Percentiles rank a stretch among this genome's conserved stretches.
Conservation (phyloP, 2,797 vertebrate genomes). For the Coreius guichenoti region DNA sequence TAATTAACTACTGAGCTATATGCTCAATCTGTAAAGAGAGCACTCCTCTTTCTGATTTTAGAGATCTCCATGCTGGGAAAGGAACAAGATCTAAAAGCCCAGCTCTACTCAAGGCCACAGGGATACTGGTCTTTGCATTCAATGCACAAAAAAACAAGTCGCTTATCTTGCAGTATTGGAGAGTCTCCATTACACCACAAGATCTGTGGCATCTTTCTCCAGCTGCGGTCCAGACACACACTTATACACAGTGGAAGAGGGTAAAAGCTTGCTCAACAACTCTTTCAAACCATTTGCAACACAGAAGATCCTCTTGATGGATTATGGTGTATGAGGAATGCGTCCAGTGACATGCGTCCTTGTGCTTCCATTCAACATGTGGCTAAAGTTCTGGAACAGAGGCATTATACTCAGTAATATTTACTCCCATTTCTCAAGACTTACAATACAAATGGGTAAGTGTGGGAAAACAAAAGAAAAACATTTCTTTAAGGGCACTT, state of each 20-base stretch:
- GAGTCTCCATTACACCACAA: conserved; percentile 58
- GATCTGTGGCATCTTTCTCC: conserved; percentile 45
- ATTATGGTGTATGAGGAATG: conserved; percentile 22
- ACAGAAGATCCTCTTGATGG: conserved; percentile 18
- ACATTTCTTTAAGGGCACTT: not conserved
- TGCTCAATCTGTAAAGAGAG: conserved; percentile 2
- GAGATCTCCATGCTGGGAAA: not conserved
- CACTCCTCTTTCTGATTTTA: conserved; percentile 1
- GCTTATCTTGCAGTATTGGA: conserved; percentile 60
- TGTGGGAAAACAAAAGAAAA: conserved; percentile 5
- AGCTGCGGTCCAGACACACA: conserved; percentile 26
- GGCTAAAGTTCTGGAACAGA: not conserved
- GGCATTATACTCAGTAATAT: conserved; percentile 8
- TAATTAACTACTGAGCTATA: conserved; percentile 32
- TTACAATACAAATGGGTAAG: conserved; percentile 12
- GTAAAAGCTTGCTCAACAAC: conserved; percentile 33
- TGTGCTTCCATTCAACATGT: conserved; percentile 13
- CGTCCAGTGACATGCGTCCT: conserved; percentile 5
- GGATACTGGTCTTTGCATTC: conserved; percentile 50
- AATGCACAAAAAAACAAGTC: conserved; percentile 41
- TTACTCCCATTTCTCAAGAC: conserved; percentile 7
- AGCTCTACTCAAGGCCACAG: conserved; percentile 33
- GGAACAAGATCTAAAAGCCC: conserved; percentile 29
- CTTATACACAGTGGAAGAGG: conserved; percentile 22
- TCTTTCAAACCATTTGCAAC: conserved; percentile 37